phyloP scores from a whole-genome alignment of 2,888 invertebrate genomes.

The Myopa tessellatipennis region DNA sequence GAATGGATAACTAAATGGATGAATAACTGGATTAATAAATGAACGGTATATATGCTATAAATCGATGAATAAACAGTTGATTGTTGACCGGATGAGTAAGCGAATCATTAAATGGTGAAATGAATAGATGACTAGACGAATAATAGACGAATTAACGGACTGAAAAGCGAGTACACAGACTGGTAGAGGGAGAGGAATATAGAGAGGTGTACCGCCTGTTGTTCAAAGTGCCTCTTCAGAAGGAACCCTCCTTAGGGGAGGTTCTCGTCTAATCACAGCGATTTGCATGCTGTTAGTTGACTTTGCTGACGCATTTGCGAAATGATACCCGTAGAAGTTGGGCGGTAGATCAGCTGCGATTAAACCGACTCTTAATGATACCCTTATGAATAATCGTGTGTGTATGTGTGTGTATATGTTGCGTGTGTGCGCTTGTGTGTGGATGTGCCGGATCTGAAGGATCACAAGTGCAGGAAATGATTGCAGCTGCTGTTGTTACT shows the following conservation, averaged over 20 bases:
- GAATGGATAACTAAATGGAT: neutral
- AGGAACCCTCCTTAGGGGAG: neutral
- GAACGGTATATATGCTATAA: too few relatives aligned
- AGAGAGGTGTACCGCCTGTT: too few relatives aligned
- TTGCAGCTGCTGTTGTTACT: slow-evolving; percentile 19
- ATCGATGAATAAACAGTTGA: too few relatives aligned
- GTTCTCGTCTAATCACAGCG: slow-evolving; percentile 30
- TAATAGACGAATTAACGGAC: too few relatives aligned
- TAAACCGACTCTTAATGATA: neutral
- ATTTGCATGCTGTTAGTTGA: slow-evolving; percentile 37
- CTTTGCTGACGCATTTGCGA: neutral
- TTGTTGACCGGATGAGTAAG: too few relatives aligned
- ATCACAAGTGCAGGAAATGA: slow-evolving; percentile 34
- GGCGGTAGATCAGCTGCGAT: neutral
- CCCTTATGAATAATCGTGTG: neutral
- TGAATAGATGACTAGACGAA: too few relatives aligned
- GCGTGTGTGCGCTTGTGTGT: neutral
- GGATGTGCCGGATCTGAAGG: neutral
- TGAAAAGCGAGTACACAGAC: too few relatives aligned
- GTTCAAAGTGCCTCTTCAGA: too few relatives aligned
- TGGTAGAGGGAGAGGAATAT: too few relatives aligned
- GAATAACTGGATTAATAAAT: too few relatives aligned
- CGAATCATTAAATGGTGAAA: too few relatives aligned
- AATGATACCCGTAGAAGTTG: slow-evolving; percentile 15
- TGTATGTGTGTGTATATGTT: too few relatives aligned